Base-by-base conservation (phyloP, 2,797 vertebrate genomes). In the Gorsachius magnificus region DNA sequence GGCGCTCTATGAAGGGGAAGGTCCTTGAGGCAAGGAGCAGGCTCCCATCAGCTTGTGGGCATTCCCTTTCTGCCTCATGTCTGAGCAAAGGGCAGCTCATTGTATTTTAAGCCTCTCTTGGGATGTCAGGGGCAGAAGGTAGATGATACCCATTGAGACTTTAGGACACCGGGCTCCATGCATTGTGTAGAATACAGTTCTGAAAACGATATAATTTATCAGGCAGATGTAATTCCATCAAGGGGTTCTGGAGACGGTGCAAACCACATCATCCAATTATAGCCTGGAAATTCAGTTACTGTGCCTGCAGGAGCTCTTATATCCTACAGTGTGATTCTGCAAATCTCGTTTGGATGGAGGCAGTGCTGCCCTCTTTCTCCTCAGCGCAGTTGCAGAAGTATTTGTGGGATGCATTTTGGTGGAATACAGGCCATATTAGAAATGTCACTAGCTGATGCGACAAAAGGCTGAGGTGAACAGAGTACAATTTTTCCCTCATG, bases 201-300 rank as follows among this genome's bases (percentile, higher is more conserved):
- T 93, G 80, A 76, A 94, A 95, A 89, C 74, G 51, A 20, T 79
- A 17, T 83, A 60, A 93, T 94, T 91, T 90, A 79, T 95, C 94
- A 95, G 88, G 74, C 80, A 80, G 77, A 91, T 93, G 71, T 95
- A 95, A 96, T 96, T 94, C 87, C 88, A 80, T 93, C 64, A 57
- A 79, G 93, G 86, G 60, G n/a, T 89, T 95, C 96, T 96, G 96
- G 96, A 87, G 65, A 96, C 11, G 31, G 75, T 93, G 85, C 87
- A 95, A 96, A 95, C 89, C 77, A 76, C 85, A 79, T 96, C 83
- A 97, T 91, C 80, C 45, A 93, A 64, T 96, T 96, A 95, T 36
- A 89, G 78, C 77, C 68, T 90, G 60, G 74, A 93, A 96, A 96
- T 93, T 70, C 66, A 77, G 91, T 97, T 97, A 93, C 80, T 8